Percentiles rank a stretch among this genome's conserved stretches.
These are phyloP conservation scores for Norana najaformis DNA, from an alignment of 2,888 invertebrate genomes.

Conservation along the genomic window DNA sequence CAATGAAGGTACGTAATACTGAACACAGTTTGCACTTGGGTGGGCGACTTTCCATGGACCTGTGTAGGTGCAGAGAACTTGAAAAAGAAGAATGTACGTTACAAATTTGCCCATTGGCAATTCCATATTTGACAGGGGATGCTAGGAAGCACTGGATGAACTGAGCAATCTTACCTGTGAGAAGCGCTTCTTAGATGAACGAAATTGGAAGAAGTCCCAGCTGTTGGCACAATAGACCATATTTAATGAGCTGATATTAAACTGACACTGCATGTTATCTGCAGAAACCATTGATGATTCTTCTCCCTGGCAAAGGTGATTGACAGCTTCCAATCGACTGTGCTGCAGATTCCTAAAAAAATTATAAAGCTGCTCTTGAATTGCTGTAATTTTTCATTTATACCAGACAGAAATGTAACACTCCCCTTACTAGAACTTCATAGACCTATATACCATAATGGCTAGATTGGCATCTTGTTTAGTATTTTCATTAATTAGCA, in stretches of 20 bases:
- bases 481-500: too few species aligned
- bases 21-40: too few species aligned
- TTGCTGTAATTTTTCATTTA: background rate
- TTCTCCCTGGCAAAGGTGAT: background rate
- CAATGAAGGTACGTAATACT: too few species aligned
- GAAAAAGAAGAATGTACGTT: background rate
- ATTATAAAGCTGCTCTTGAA: background rate
- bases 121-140: background rate
- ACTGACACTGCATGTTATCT: conserved; percentile 21
- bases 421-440: too few species aligned
- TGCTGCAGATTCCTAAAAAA: conserved; percentile 14
- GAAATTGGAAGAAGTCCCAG: background rate
- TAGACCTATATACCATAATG: too few species aligned
- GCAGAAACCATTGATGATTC: background rate
- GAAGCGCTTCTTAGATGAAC: background rate
- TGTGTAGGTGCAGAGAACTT: background rate
- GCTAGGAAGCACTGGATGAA: background rate
- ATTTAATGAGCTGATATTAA: conserved; percentile 16
- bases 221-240: conserved; percentile 22
- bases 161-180: background rate
- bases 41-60: background rate
- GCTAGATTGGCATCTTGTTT: too few species aligned
- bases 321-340: background rate
- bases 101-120: background rate
- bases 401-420: background rate